Percentiles rank a stretch among this genome's conserved stretches.
phyloP scores from a whole-genome alignment of 2,113 vertebrate genomes.

The Esox niger region DNA sequence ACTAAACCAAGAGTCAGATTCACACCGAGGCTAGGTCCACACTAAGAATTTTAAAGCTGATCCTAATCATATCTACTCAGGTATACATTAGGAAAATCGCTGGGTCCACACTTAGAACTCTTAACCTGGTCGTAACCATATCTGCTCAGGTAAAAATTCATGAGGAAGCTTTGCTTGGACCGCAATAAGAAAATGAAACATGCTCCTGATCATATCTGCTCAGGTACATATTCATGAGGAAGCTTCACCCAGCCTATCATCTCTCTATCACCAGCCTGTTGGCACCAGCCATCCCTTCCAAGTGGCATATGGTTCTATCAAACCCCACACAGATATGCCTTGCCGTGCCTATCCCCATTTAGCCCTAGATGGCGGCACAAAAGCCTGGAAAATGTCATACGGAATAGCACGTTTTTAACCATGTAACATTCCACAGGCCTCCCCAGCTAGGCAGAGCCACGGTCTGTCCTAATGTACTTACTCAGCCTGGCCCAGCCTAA shows the following conservation, averaged over 20 bases:
- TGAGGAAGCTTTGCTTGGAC: no score
- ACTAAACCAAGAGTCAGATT: no score
- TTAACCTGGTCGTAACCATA: no score
- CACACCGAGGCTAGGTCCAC: no score
- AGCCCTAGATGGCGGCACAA: neutral
- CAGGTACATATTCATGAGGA: neutral
- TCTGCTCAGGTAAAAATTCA: no score
- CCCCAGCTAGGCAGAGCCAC: neutral
- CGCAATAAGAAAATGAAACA: no score
- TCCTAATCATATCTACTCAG: no score
- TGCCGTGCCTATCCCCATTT: neutral
- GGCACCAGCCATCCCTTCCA: neutral
- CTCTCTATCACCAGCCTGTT: neutral
- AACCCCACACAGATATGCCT: neutral
- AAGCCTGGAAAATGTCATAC: neutral
- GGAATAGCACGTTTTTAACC: neutral
- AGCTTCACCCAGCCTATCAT: neutral
- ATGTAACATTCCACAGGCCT: neutral
- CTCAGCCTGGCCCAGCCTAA: neutral
- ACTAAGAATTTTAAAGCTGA: no score
- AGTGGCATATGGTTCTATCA: neutral
- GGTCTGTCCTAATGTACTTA: neutral
- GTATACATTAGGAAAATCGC: neutral
- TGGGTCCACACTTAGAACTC: no score
- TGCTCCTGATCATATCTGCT: no score